Conservation (phyloP, 1,140 invertebrate genomes). For the Pygmarrhopalites habei region DNA sequence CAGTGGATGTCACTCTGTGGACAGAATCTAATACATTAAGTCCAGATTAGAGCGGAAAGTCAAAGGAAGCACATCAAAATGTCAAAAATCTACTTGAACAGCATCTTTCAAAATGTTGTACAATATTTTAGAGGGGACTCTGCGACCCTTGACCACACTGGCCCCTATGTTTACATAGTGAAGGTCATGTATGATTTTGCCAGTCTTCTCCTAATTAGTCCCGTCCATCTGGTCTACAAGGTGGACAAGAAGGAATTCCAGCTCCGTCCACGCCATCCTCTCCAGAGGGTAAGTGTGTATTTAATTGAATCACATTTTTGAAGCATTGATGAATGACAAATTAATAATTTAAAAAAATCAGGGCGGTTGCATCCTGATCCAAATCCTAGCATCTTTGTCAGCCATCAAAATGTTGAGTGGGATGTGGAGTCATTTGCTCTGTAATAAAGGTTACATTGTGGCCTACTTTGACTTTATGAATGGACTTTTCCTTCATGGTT, state of each 20-base stretch:
- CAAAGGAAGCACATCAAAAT: too few species aligned
- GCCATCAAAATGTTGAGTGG: neutral
- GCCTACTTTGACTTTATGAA: neutral
- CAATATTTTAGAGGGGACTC: too few species aligned
- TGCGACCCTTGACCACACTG: too few species aligned
- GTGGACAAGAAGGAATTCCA: neutral
- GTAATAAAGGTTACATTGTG: neutral
- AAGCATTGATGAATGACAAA: neutral
- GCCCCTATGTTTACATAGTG: too few species aligned
- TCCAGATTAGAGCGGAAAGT: too few species aligned
- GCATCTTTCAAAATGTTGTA: too few species aligned
- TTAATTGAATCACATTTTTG: neutral
- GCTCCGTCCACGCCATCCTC: neutral
- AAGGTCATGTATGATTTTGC: conserved; percentile 2
- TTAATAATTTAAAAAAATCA: neutral
- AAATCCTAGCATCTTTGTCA: neutral
- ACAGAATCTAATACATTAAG: too few species aligned
- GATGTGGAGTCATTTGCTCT: neutral
- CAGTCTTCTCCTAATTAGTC: neutral
- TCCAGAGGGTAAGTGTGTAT: neutral
- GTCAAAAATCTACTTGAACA: too few species aligned
- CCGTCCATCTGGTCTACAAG: neutral
- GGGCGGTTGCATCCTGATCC: neutral
- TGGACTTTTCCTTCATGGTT: neutral
- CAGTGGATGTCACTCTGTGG: too few species aligned